Percentiles rank a stretch among this genome's conserved stretches.
Conservation (phyloP, 2,888 invertebrate genomes). For the Apodemia mormo region DNA sequence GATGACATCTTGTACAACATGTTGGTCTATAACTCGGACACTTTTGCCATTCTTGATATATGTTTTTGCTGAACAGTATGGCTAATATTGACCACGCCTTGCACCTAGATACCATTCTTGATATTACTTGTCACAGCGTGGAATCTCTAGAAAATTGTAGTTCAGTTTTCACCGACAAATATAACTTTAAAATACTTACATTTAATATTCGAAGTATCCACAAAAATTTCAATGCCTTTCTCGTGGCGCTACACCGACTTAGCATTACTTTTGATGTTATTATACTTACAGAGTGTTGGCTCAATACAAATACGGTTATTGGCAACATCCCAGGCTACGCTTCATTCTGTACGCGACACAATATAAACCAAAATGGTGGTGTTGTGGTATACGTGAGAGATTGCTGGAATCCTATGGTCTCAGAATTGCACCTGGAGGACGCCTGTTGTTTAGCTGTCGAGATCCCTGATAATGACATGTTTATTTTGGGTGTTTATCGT, state of each 20-base stretch:
- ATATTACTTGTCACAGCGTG: neutral
- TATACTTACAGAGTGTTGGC: constrained; percentile 20
- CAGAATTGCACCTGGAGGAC: neutral
- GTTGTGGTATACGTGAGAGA: too few species aligned
- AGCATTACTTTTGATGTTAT: neutral
- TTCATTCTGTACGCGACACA: neutral
- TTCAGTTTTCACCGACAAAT: neutral
- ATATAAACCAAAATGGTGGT: too few species aligned
- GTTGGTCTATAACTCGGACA: too few species aligned
- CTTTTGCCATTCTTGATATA: too few species aligned
- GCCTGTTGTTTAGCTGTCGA: neutral
- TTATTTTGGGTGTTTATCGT: neutral
- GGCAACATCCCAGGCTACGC: neutral
- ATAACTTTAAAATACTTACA: neutral
- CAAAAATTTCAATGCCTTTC: constrained; percentile 17
- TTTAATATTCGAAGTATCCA: neutral
- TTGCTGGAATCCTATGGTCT: too few species aligned
- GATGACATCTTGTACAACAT: too few species aligned
- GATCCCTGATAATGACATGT: neutral
- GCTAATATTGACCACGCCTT: too few species aligned
- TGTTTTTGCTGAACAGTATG: too few species aligned
- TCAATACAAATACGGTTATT: constrained; percentile 8
- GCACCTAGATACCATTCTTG: neutral
- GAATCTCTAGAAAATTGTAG: neutral
- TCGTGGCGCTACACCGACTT: neutral